These are phyloP conservation scores for Mastomys natalensis DNA, from an alignment of 2,113 vertebrate species.

Conservation along the genomic window DNA sequence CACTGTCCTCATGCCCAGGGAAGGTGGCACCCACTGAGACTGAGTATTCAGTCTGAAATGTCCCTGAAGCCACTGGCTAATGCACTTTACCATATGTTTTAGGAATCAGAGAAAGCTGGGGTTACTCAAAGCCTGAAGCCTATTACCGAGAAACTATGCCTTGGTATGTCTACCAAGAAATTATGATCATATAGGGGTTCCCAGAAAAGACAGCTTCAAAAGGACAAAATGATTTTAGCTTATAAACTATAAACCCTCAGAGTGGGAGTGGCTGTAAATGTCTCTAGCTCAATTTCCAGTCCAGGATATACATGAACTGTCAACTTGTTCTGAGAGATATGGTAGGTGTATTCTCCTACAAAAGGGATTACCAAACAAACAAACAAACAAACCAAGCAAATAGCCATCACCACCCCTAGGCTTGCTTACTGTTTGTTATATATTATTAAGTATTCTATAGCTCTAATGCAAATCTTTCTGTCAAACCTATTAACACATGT, in stretches of 20 bases:
- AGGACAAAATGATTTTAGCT: constrained; percentile 5
- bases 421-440: neutral
- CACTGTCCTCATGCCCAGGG: neutral
- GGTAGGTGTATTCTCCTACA: neutral
- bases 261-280: neutral
- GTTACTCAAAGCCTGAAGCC: neutral
- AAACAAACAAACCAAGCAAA: neutral
- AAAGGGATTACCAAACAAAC: neutral
- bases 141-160: neutral
- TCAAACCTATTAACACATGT: neutral
- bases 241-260: neutral
- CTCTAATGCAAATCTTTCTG: neutral
- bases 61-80: neutral
- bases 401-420: neutral
- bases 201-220: neutral
- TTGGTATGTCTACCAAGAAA: neutral
- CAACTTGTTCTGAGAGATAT: neutral
- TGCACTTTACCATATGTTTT: neutral
- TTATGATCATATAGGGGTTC: neutral
- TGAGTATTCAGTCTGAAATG: neutral
- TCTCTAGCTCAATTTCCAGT: neutral
- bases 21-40: rapidly evolving
- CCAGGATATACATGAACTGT: neutral
- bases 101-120: neutral
- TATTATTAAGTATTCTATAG: neutral